Base-by-base conservation (phyloP, 92 coral and sea anemone genomes). In the Epizoanthus stellaris region DNA sequence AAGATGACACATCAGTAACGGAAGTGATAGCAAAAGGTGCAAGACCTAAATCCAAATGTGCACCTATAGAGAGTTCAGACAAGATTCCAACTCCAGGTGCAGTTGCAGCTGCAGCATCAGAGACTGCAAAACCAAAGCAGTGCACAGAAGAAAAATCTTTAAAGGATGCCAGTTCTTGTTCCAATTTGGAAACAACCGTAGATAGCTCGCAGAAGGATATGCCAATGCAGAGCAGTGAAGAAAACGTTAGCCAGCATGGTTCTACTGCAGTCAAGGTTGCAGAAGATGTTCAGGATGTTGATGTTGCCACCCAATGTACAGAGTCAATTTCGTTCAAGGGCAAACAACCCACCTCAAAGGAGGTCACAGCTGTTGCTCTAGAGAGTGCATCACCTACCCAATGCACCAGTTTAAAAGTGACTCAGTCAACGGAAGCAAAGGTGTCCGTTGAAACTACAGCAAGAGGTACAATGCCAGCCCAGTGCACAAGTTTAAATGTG, bases 21-120 rank as follows among this genome's bases (percentile, higher is more conserved):
- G 76, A 19, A 1, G 57, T 71, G 25, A 25, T 71, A 45, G 76
- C 56, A 72, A 72, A 72, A 72, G 60, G 77, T 72, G 59, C 59
- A 14, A 72, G 36, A 6, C 43, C 8, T 36, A 67, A 38, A 20
- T 72, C 36, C 5, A 13, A 43, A 25, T 17, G 14, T 4, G 5
- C 76, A 16, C 16, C 57, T 12, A 53, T 5, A 2, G 23, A 10
- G 71, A 43, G 49, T 43, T 43, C 49, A 43, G 0, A 4, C 49
- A 67, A 34, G 71, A 30, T 3, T 30, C 1, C 10, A 67, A 17
- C 45, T 1, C 38, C 63, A 39, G 11, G 16, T 25, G 15, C 43
- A 2, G 68, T 15, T 6, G 43, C 21, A 9, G 34, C 39, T 73
- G 59, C n/a, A 72, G 60, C 4, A 72, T 23, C 69, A 67, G 2